Evolutionary conservation across 2,888 invertebrate genomes (phyloP).

Genomic region (Seira ritae): DNA sequence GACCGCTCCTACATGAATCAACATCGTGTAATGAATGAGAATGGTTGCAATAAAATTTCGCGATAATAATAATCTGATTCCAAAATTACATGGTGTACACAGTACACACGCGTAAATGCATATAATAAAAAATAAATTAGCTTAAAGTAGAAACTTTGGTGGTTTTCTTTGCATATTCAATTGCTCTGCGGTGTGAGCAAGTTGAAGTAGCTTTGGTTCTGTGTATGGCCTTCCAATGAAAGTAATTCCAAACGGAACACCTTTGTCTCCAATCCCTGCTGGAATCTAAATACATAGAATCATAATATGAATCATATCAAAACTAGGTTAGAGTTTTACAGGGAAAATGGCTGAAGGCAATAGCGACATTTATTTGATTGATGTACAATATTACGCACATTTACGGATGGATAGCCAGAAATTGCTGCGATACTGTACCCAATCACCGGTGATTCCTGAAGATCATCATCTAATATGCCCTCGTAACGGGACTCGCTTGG

Average conservation of each 20-base stretch:
- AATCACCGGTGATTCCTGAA: slow-evolving; percentile 1
- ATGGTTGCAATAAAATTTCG: too few species aligned
- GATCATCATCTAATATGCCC: not conserved
- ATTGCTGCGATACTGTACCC: slow-evolving; percentile 39
- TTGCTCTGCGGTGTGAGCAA: slow-evolving; percentile 44
- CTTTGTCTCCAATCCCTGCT: slow-evolving; percentile 48
- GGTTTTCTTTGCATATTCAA: not conserved
- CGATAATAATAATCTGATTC: too few species aligned
- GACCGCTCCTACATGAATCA: too few species aligned
- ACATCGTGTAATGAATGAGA: too few species aligned
- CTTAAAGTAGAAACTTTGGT: slow-evolving; percentile 13
- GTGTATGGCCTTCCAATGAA: slow-evolving; percentile 55
- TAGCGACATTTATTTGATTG: too few species aligned
- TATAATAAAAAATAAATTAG: too few species aligned
- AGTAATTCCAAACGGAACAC: slow-evolving; percentile 62
- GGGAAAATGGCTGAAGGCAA: too few species aligned
- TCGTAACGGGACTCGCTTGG: slow-evolving; percentile 48
- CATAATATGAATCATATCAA: too few species aligned
- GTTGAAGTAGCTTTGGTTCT: slow-evolving; percentile 43
- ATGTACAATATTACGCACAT: slow-evolving; percentile 16
- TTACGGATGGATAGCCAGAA: slow-evolving; percentile 54
- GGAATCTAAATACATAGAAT: slow-evolving; percentile 52
- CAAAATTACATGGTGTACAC: too few species aligned
- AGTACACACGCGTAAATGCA: too few species aligned
- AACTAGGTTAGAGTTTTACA: too few species aligned